Base-by-base conservation (phyloP, 2,888 invertebrate species). In the Hydrotaea diabolus region DNA sequence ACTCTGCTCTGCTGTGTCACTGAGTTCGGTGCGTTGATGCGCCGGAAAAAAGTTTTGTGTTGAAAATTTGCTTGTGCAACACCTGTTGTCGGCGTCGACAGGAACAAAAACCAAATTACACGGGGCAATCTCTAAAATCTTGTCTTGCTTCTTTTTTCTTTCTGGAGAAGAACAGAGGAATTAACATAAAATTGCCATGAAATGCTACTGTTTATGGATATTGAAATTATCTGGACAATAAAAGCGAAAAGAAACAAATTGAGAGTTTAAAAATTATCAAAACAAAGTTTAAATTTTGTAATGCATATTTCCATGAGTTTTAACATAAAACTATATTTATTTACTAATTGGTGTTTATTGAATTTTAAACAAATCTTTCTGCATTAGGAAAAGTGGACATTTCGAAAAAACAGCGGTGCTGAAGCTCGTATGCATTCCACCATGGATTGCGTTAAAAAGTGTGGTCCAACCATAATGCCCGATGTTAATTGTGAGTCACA, bases 201-300 rank as follows among this genome's bases (percentile, higher is more conserved):
- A 66, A 43, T 66, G 31, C 17, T 19, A 4, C 36, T 39, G 39
- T 39, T 66, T 66, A 66, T 21, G 43, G 13, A 19, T 39, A 13
- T 19, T 39, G 43, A 21, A 39, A 43, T 21, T 39, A 66, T 9
- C 19, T 8, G 31, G 3, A 21, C 11, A 59, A 15, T 23, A 59
- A 66, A 66, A 19, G 21, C 39, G 13, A 43, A 36, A 13, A 39
- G 7, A 66, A 43, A 19, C 17, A 66, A 21, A 66, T 66, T 39
- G 39, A 23, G 66, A 64, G 19, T 15, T 64, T 64, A 64, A 64
- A 92, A 92, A 86, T 87, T n/a, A n/a, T n/a, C n/a, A n/a, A 31
- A 31, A 31, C 7, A 31, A 31, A 31, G 7, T 31, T 31, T n/a
- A n/a, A n/a, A n/a, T n/a, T n/a, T n/a, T n/a, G n/a, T n/a, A n/a